phyloP scores from a whole-genome alignment of 92 coral and sea anemone species.

The Epizoanthus fatuus region DNA sequence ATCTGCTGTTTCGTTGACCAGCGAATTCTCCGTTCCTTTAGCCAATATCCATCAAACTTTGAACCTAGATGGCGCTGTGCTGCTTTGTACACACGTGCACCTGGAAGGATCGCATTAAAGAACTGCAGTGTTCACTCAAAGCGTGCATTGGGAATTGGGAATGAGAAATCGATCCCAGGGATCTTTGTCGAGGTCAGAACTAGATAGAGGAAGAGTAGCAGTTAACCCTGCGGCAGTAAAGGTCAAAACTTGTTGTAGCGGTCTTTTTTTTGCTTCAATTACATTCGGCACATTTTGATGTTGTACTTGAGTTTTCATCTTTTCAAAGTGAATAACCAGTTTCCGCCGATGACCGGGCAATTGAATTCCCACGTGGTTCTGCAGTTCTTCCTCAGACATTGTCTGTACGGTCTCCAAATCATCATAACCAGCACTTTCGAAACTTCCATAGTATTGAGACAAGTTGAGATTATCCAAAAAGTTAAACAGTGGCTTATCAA shows the following conservation, averaged over 20 bases:
- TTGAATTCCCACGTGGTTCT: slow-evolving; percentile 19
- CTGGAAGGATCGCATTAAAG: slow-evolving; percentile 46
- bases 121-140: slow-evolving; percentile 46
- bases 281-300: too few species aligned
- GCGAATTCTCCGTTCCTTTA: slow-evolving; percentile 38
- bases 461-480: slow-evolving; percentile 6
- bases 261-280: too few species aligned
- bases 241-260: too few species aligned
- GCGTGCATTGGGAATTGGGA: slow-evolving; percentile 42
- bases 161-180: slow-evolving; percentile 50
- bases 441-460: slow-evolving; percentile 21
- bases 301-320: too few species aligned
- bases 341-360: slow-evolving; percentile 45
- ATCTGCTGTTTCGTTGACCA: slow-evolving; percentile 41
- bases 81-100: slow-evolving; percentile 34
- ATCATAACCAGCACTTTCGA: slow-evolving; percentile 39
- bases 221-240: too few species aligned
- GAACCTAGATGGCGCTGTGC: slow-evolving; percentile 32
- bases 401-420: slow-evolving; percentile 33
- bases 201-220: background rate
- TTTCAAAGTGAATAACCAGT: slow-evolving; percentile 18
- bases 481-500: background rate
- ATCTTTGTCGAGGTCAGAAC: background rate
- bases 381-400: slow-evolving; percentile 46
- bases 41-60: slow-evolving; percentile 44